These are phyloP conservation scores for Ia io DNA, from an alignment of 2,113 vertebrate species.

Conservation along the genomic window DNA sequence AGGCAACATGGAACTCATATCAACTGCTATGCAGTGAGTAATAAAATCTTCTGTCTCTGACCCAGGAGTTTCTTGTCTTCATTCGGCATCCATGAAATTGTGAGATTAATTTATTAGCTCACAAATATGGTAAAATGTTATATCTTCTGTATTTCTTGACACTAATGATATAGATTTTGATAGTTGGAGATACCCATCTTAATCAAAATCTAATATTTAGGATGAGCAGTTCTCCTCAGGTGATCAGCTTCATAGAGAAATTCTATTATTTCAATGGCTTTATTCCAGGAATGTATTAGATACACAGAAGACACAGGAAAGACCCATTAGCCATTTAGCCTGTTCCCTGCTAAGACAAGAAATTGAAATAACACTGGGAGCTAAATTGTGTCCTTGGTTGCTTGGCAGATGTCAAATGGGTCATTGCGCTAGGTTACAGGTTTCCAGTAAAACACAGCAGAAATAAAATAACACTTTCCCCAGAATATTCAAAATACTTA, in stretches of 20 bases:
- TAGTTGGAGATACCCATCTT: background rate
- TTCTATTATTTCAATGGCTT: background rate
- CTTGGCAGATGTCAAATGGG: slow-evolving; percentile 2
- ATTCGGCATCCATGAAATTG: background rate
- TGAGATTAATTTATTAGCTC: background rate
- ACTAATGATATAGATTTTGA: background rate
- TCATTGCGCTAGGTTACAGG: background rate
- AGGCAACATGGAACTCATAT: background rate
- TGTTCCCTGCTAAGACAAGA: slow-evolving; percentile 10
- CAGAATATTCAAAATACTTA: background rate
- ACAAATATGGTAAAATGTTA: background rate
- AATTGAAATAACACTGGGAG: slow-evolving; percentile 34
- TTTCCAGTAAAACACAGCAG: background rate
- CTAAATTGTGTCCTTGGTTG: background rate
- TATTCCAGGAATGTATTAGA: slow-evolving; percentile 12
- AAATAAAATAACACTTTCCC: background rate
- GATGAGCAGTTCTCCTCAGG: background rate
- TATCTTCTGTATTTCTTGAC: background rate
- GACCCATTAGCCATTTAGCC: background rate
- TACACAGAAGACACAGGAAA: background rate
- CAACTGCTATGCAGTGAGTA: background rate
- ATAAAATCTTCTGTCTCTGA: background rate
- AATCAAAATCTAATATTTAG: slow-evolving; percentile 20
- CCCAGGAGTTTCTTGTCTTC: background rate
- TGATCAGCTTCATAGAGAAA: background rate